Conservation (phyloP, 2,888 invertebrate genomes). For the Aleiodes testaceus region DNA sequence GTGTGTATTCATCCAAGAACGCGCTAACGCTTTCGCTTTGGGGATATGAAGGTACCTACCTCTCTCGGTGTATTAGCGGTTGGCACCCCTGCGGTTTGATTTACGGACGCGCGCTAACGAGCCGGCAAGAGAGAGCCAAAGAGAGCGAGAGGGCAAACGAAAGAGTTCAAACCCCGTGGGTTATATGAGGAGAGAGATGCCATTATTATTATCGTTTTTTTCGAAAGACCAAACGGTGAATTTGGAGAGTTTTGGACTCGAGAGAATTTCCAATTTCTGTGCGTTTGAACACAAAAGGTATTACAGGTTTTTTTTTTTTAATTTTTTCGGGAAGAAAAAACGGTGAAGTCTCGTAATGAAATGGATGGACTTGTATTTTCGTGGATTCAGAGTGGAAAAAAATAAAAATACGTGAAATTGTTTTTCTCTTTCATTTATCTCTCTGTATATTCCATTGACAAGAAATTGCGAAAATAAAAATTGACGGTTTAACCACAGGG, state of each 20-base stretch:
- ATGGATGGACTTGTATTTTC: slow-evolving; percentile 12
- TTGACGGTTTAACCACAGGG: slow-evolving; percentile 23
- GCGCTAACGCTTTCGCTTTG: slow-evolving; percentile 40
- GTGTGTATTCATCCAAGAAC: slow-evolving; percentile 40
- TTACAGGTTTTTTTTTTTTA: no score
- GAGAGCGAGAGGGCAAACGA: slow-evolving; percentile 35
- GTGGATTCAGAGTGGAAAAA: neutral
- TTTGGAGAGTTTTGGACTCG: slow-evolving; percentile 8
- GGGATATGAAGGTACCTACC: slow-evolving; percentile 17
- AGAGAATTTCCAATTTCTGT: no score
- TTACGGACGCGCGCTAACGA: slow-evolving; percentile 71
- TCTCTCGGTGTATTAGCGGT: slow-evolving; percentile 67
- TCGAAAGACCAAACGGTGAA: neutral
- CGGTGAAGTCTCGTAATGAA: slow-evolving; percentile 17
- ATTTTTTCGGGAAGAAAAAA: neutral
- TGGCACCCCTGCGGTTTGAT: slow-evolving; percentile 72
- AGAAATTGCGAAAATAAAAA: slow-evolving; percentile 25
- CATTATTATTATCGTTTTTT: slow-evolving; percentile 31
- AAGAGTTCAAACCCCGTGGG: slow-evolving; percentile 28
- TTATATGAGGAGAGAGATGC: slow-evolving; percentile 36
- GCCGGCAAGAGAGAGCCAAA: slow-evolving; percentile 52
- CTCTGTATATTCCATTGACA: slow-evolving; percentile 18
- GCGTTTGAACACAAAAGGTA: no score
- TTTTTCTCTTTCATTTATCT: neutral
- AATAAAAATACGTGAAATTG: slow-evolving; percentile 11